These are phyloP conservation scores for Netelia fuscicornis DNA, from an alignment of 2,888 invertebrate genomes.

Conservation along the genomic window DNA sequence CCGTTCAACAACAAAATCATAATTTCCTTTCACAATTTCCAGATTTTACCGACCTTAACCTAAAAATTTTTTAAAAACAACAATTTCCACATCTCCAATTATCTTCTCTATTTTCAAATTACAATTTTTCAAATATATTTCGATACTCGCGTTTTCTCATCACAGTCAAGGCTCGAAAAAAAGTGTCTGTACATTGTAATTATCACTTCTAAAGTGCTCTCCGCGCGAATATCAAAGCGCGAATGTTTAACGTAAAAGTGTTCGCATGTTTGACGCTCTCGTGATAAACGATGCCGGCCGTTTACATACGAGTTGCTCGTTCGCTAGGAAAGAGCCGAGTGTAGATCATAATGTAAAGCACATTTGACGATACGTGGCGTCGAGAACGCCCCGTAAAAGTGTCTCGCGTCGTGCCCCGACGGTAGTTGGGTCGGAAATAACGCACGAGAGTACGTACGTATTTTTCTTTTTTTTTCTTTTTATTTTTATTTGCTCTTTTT, in stretches of 20 bases:
- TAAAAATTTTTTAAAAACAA: background rate
- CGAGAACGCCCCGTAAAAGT: constrained; percentile 37
- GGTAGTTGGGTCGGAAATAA: constrained; percentile 26
- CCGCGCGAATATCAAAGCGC: constrained; percentile 1
- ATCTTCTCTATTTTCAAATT: too few relatives aligned
- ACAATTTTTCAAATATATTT: too few relatives aligned
- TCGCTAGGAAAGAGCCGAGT: constrained; percentile 6
- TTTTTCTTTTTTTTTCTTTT: background rate
- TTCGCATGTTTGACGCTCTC: background rate
- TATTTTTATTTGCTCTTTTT: too few relatives aligned
- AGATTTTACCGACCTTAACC: too few relatives aligned
- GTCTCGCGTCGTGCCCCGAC: constrained; percentile 7
- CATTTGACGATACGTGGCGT: constrained; percentile 33
- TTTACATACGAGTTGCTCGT: constrained; percentile 49
- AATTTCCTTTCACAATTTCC: too few relatives aligned
- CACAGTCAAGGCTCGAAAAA: too few relatives aligned
- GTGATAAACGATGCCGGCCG: constrained; percentile 36
- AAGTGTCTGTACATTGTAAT: background rate
- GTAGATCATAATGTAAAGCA: constrained; percentile 58
- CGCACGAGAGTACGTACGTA: constrained; percentile 22
- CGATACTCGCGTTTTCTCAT: too few relatives aligned
- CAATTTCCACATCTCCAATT: background rate
- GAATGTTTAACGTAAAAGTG: constrained; percentile 23
- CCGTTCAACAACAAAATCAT: too few relatives aligned
- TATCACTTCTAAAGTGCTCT: background rate